Percentiles rank a stretch among this genome's conserved stretches.
Conservation (phyloP, 2,888 invertebrate genomes). For the Herminia tarsipennalis region DNA sequence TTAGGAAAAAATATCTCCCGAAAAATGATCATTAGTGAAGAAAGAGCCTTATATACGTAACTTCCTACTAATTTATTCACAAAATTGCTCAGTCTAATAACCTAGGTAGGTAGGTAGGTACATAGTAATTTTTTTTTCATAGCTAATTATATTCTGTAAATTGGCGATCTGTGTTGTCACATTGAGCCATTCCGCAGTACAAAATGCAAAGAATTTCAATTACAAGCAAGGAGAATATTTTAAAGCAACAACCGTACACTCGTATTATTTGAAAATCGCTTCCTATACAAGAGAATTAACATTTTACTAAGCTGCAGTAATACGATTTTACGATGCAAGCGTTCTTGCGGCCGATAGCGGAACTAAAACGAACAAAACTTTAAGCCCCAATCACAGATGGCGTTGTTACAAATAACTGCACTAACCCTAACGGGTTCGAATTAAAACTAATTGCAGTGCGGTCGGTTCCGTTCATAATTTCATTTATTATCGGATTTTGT, state of each 20-base stretch:
- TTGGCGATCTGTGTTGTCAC: too few species aligned
- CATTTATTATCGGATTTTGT: constrained; percentile 58
- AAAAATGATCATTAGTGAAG: too few species aligned
- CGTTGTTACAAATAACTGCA: constrained; percentile 52
- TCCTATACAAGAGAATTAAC: constrained; percentile 34
- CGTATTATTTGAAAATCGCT: constrained; percentile 1
- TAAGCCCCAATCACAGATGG: constrained; percentile 61
- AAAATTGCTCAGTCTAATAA: too few species aligned
- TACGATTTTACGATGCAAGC: constrained; percentile 52
- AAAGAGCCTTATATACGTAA: too few species aligned
- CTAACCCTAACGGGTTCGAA: constrained; percentile 49
- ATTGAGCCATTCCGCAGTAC: too few species aligned
- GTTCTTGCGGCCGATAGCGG: constrained; percentile 50
- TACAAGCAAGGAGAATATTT: background rate
- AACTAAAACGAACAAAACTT: constrained; percentile 62
- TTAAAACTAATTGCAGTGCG: constrained; percentile 58
- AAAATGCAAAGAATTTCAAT: too few species aligned
- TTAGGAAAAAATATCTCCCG: too few species aligned
- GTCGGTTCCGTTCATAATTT: constrained; percentile 57
- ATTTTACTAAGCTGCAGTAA: constrained; percentile 39
- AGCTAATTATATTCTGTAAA: too few species aligned
- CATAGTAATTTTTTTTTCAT: too few species aligned
- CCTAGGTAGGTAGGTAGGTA: too few species aligned
- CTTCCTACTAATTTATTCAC: too few species aligned
- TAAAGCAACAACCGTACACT: background rate